Conservation (phyloP, 2,888 invertebrate species). For the Cephus runcator region DNA sequence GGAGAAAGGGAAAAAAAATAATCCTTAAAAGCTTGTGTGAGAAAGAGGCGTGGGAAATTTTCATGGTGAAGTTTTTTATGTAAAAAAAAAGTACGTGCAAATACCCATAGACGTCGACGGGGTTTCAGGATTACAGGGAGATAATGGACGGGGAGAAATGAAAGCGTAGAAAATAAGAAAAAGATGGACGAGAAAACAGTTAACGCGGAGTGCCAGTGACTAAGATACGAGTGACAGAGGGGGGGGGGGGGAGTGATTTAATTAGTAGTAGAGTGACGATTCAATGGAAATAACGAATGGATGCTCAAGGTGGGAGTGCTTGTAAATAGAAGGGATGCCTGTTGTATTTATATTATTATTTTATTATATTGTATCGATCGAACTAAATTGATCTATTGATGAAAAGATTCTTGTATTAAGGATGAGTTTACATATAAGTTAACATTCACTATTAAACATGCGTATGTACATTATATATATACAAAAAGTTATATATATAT, state of each 20-base stretch:
- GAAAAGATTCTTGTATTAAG: slow-evolving; percentile 12
- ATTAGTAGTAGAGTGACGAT: background rate
- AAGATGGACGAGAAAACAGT: slow-evolving; percentile 6
- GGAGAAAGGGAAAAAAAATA: background rate
- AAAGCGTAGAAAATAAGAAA: slow-evolving; percentile 6
- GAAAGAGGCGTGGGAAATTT: background rate
- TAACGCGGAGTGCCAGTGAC: background rate
- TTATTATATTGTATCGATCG: slow-evolving; percentile 20
- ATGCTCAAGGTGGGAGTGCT: slow-evolving; percentile 15
- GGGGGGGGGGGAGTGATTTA: slow-evolving; percentile 9
- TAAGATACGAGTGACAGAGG: slow-evolving; percentile 8
- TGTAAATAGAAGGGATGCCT: slow-evolving; percentile 50
- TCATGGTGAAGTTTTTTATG: background rate
- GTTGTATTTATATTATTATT: slow-evolving; percentile 46
- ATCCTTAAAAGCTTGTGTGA: background rate
- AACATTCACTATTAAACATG: background rate
- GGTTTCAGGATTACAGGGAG: background rate
- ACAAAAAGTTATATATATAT: background rate
- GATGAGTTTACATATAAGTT: slow-evolving; percentile 26
- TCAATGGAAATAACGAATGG: background rate
- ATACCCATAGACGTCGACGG: background rate
- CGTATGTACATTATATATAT: background rate
- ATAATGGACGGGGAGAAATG: background rate
- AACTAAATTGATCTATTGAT: slow-evolving; percentile 18
- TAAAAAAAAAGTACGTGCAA: background rate